These are phyloP conservation scores for Notarius quadriscutis DNA, from an alignment of 2,113 vertebrate genomes.

Conservation along the genomic window DNA sequence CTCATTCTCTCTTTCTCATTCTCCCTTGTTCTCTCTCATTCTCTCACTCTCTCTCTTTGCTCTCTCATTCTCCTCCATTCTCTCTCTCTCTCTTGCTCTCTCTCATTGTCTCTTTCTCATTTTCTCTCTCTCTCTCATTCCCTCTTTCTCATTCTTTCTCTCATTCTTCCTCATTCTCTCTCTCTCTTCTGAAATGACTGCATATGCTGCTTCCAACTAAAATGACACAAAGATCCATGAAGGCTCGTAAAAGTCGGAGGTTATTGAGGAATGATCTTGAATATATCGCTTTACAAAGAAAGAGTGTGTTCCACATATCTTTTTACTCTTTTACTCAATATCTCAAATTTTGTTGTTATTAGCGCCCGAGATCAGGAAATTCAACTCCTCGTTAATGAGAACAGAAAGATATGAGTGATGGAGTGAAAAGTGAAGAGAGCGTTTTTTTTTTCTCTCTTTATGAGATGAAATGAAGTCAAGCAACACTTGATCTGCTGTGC, in stretches of 20 bases:
- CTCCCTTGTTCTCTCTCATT: no score
- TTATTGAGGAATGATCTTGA: not conserved
- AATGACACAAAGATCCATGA: not conserved
- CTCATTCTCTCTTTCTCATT: no score
- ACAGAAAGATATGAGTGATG: slow-evolving; percentile 15
- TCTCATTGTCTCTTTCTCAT: no score
- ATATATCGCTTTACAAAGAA: not conserved
- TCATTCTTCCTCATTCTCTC: not conserved
- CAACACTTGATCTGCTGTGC: not conserved
- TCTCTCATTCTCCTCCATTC: no score
- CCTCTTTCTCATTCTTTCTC: no score
- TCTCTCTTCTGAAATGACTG: not conserved
- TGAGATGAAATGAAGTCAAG: slow-evolving; percentile 26
- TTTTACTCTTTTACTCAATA: slow-evolving; percentile 15
- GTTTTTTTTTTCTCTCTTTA: not conserved
- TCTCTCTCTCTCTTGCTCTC: no score
- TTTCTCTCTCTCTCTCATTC: no score
- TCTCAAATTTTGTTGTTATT: slow-evolving; percentile 39
- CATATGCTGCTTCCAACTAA: not conserved
- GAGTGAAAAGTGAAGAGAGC: slow-evolving; percentile 5
- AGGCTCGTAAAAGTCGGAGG: not conserved
- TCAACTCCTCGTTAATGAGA: slow-evolving; percentile 5
- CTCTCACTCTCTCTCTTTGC: no score
- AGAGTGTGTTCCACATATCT: not conserved
- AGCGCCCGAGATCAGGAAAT: not conserved